Base-by-base conservation (phyloP, 2,888 invertebrate species). In the Leptothorax acervorum region DNA sequence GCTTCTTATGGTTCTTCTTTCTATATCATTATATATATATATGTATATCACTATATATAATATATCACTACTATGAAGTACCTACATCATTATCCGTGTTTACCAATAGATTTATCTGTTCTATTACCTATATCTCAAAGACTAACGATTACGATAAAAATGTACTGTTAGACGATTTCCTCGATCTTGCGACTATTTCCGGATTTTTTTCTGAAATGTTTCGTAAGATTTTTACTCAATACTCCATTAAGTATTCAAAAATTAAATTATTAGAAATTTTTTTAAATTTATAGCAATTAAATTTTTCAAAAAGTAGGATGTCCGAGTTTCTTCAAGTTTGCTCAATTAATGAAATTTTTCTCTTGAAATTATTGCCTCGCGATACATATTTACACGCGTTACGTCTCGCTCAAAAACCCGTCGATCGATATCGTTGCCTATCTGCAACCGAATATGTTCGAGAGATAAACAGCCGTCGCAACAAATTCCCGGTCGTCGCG, bases 311-410 rank as follows among this genome's bases (percentile, higher is more conserved):
- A 23, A 62, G 31, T 48, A 60, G 2, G 5, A 35, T n/a, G 35
- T 53, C 9, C 28, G 4, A 28, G 11, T 23, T 23, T 39, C 23
- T 28, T 1, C 75, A 31, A 28, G 23, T 18, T 62, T 76, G 11
- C 11, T 23, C 23, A 42, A 76, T 65, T 55, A 76, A 53, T 42
- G 15, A 42, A 55, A 71, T 23, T 39, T 73, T 42, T 55, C 48
- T 42, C 39, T 70, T 23, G 6, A 53, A 9, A 53, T 71, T 39
- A 28, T 18, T 42, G 8, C 5, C 39, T 57, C 23, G 23, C 23
- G 23, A 18, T 23, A 55, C 23, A 51, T 51, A 51, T 51, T 48
- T 70, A 6, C 53, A 28, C n/a, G 53, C n/a, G 53, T 23, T 53
- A 28, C 31, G 3, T 48, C 15, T 23, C 45, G 57, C 9, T 23